These are phyloP conservation scores for Patella vulgata DNA, from an alignment of 1,140 invertebrate genomes.

Conservation along the genomic window DNA sequence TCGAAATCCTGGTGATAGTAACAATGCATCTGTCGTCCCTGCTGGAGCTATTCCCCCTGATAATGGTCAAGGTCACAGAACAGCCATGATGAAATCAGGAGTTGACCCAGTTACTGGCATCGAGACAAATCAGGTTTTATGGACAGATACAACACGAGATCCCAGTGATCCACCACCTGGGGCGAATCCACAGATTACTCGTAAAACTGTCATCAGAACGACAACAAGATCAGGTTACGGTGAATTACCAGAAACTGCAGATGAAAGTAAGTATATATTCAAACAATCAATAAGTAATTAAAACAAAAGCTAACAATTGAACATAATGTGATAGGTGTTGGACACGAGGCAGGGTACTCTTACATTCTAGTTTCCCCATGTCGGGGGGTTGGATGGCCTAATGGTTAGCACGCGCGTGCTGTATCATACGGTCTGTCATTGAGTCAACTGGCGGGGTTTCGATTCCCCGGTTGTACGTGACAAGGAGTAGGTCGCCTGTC, in stretches of 20 bases:
- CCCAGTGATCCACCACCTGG: conserved; percentile 41
- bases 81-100: conserved; percentile 42
- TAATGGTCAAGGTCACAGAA: conserved; percentile 41
- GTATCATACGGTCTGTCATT: too few species aligned
- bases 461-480: neutral
- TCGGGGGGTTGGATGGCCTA: too few species aligned
- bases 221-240: conserved; percentile 43
- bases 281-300: neutral
- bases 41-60: conserved; percentile 36
- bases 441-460: too few species aligned
- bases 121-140: conserved; percentile 45
- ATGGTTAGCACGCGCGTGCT: too few species aligned
- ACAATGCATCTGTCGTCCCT: conserved; percentile 28
- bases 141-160: conserved; percentile 47
- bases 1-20: conserved; percentile 3
- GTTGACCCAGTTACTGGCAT: conserved; percentile 42
- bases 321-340: neutral
- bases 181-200: conserved; percentile 46
- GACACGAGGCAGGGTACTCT: neutral
- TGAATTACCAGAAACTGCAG: conserved; percentile 33
- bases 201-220: conserved; percentile 50
- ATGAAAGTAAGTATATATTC: conserved; percentile 25
- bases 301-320: neutral
- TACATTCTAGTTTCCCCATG: neutral
- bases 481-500: neutral